Evolutionary conservation across 2,113 vertebrate species (phyloP).

Genomic region (Plecotus auritus): DNA sequence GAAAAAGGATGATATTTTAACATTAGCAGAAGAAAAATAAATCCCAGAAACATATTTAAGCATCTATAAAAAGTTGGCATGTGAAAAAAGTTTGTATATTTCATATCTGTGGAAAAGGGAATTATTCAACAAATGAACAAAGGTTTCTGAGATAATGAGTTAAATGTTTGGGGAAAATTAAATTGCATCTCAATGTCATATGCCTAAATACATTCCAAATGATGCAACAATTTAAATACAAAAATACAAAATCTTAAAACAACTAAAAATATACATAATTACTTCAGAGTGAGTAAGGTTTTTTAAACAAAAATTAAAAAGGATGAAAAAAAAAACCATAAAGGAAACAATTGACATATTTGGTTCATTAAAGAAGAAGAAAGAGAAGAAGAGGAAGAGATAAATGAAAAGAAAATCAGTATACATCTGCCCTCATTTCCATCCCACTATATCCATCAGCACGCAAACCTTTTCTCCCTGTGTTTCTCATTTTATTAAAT

Average conservation of each 20-base stretch:
- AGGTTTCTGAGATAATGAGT: conserved; percentile 16
- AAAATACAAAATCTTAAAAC: not conserved
- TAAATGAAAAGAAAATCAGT: not conserved
- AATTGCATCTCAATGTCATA: not conserved
- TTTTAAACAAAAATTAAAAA: not conserved
- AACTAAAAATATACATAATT: not conserved
- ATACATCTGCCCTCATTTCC: not conserved
- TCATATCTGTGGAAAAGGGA: not conserved
- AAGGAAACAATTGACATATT: not conserved
- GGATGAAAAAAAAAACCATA: not conserved
- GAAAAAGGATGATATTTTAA: not conserved
- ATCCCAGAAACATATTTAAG: not conserved
- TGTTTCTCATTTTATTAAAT: not conserved
- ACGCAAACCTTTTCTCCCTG: not conserved
- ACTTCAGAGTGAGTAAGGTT: not conserved
- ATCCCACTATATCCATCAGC: not conserved
- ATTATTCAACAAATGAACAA: conserved; percentile 33
- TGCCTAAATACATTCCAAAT: conserved; percentile 32
- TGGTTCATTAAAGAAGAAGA: not conserved
- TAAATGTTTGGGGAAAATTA: conserved; percentile 17
- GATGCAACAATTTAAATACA: not conserved
- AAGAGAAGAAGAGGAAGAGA: not conserved
- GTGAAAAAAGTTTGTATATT: not conserved
- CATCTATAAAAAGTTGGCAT: not conserved
- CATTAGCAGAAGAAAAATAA: conserved; percentile 11